These are phyloP conservation scores for Helicolenus hilgendorfi DNA, from an alignment of 2,797 vertebrate genomes.

Conservation along the genomic window DNA sequence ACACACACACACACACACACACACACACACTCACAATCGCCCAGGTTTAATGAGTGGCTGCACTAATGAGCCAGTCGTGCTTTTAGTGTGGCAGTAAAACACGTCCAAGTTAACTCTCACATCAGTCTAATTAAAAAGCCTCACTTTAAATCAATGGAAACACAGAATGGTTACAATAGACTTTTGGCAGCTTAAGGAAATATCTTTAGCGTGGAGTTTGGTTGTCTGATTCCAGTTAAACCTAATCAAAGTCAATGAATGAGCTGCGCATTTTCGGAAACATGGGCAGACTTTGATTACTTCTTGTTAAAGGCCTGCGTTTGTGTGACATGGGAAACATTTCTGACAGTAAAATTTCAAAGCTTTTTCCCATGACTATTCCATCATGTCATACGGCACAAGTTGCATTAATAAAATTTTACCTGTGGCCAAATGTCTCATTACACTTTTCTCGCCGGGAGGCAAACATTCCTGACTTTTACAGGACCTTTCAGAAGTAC, in stretches of 20 bases:
- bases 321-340: not conserved
- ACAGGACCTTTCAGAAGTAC: not conserved
- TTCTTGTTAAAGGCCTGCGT: conserved; percentile 2
- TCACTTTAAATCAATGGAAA: conserved; percentile 69
- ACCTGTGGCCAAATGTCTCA: not conserved
- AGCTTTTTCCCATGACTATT: not conserved
- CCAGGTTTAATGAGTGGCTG: conserved; percentile 64
- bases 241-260: conserved; percentile 30
- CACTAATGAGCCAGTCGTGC: conserved; percentile 72
- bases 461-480: not conserved
- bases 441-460: not conserved
- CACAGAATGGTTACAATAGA: conserved; percentile 33
- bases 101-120: conserved; percentile 61
- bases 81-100: conserved; percentile 76
- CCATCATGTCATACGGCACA: not conserved
- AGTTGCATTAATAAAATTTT: not conserved
- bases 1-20: not conserved
- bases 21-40: not conserved
- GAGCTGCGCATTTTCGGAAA: conserved; percentile 2
- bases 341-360: not conserved
- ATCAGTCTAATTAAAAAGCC: conserved; percentile 78
- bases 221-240: conserved; percentile 48
- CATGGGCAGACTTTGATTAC: conserved; percentile 4
- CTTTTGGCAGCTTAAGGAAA: conserved; percentile 37
- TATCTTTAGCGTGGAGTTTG: conserved; percentile 24